phyloP scores from a whole-genome alignment of 1,140 invertebrate species.

The Pantala flavescens region DNA sequence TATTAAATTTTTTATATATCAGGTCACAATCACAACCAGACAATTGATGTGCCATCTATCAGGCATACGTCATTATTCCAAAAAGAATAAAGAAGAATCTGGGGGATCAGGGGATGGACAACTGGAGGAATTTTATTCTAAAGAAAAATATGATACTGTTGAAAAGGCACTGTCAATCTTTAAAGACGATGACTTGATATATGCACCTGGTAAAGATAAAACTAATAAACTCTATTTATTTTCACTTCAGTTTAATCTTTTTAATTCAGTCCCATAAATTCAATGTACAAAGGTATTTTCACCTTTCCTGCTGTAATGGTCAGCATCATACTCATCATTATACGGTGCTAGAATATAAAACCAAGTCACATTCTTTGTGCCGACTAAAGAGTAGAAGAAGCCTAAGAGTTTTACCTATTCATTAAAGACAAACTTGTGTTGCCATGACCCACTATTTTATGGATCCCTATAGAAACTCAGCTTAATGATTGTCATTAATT shows the following conservation, averaged over 20 bases:
- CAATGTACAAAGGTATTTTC: no score
- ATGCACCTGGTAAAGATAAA: conserved; percentile 41
- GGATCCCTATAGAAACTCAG: no score
- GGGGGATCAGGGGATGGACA: conserved; percentile 23
- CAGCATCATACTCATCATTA: no score
- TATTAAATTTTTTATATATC: conserved; percentile 10
- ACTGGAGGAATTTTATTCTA: conserved; percentile 34
- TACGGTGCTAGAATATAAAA: no score
- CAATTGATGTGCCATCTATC: conserved; percentile 42
- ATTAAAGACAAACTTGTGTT: no score
- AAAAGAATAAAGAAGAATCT: conserved; percentile 19
- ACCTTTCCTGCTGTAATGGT: no score
- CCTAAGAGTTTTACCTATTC: no score
- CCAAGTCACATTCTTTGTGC: no score
- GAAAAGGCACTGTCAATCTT: conserved; percentile 44
- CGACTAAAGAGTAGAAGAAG: no score
- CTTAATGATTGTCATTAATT: no score
- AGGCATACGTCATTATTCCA: conserved; percentile 45
- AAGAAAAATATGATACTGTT: conserved; percentile 36
- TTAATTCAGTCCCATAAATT: no score
- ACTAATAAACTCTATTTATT: background rate
- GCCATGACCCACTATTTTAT: no score
- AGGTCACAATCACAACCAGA: conserved; percentile 43
- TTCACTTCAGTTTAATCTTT: background rate
- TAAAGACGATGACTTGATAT: conserved; percentile 46